These are phyloP conservation scores for Seira sanloemensis DNA, from an alignment of 2,888 invertebrate genomes.

Conservation along the genomic window DNA sequence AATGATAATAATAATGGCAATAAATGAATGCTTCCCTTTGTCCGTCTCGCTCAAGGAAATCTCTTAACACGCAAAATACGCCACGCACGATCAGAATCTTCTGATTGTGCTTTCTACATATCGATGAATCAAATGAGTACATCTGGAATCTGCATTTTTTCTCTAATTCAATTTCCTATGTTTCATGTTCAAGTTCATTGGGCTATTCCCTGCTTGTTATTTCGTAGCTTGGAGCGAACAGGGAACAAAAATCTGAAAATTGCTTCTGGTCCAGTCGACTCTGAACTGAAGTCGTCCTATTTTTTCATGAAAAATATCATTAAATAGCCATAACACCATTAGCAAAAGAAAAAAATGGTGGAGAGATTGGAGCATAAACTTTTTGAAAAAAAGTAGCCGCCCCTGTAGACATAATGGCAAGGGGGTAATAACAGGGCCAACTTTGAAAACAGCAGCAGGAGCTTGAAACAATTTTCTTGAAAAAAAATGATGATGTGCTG, in stretches of 20 bases:
- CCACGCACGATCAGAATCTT: too few relatives aligned
- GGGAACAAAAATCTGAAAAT: not conserved
- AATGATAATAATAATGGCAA: slow-evolving; percentile 34
- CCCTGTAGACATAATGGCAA: slow-evolving; percentile 61
- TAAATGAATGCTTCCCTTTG: too few relatives aligned
- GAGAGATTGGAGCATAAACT: too few relatives aligned
- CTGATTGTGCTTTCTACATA: too few relatives aligned
- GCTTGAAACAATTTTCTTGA: not conserved
- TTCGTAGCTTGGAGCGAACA: slow-evolving; percentile 45
- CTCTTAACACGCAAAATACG: slow-evolving; percentile 41
- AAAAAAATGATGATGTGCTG: slow-evolving; percentile 13
- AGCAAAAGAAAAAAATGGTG: slow-evolving; percentile 15
- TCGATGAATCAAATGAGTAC: too few relatives aligned
- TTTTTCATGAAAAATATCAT: slow-evolving; percentile 29
- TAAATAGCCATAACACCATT: slow-evolving; percentile 43
- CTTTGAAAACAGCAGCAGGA: slow-evolving; percentile 27
- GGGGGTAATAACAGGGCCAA: slow-evolving; percentile 51
- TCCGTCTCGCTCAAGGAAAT: too few relatives aligned
- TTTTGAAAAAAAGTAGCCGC: slow-evolving; percentile 52
- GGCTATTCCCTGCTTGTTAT: slow-evolving; percentile 46
- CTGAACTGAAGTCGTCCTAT: too few relatives aligned
- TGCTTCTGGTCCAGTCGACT: not conserved
- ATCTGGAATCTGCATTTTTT: too few relatives aligned
- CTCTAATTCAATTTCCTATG: not conserved
- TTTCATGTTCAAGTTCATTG: slow-evolving; percentile 15